Evolutionary conservation across 2,113 vertebrate genomes (phyloP).

Genomic region (Ochotona curzoniae): DNA sequence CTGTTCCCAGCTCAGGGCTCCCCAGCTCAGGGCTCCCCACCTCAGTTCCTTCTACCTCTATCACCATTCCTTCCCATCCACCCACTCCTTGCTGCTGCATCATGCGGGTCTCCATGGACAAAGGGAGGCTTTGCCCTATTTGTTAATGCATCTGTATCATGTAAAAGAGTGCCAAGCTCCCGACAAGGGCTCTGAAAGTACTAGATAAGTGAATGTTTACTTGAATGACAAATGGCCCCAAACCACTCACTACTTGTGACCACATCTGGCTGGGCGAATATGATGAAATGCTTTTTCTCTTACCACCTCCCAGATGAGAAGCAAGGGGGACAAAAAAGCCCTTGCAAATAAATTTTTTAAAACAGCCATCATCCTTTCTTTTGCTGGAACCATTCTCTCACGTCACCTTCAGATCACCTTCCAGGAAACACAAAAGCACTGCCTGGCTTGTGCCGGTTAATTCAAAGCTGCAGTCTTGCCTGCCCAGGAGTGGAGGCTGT

Average conservation of each 20-base stretch:
- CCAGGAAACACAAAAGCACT: not conserved
- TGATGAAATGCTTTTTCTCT: not conserved
- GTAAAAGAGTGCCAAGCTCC: not conserved
- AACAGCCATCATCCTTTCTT: not conserved
- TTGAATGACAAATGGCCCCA: not conserved
- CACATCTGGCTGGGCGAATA: not conserved
- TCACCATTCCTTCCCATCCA: not conserved
- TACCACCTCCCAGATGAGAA: not conserved
- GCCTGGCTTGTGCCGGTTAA: not conserved
- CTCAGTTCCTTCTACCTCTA: not conserved
- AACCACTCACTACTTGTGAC: not conserved
- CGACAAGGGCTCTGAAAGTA: not conserved
- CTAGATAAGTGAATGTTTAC: conserved; percentile 7
- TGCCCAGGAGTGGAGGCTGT: not conserved
- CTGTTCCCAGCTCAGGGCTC: not conserved
- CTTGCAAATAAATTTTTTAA: conserved; percentile 13
- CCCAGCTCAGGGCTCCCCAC: not conserved
- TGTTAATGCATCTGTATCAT: not conserved
- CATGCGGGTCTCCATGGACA: not conserved
- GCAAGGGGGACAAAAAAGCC: not conserved
- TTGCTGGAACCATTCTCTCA: not conserved
- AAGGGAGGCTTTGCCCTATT: not conserved
- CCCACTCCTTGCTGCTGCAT: not conserved
- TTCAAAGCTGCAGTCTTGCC: conserved; percentile 1
- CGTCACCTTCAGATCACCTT: not conserved